Percentiles rank a stretch among this genome's conserved stretches.
phyloP scores from a whole-genome alignment of 2,888 invertebrate genomes.

The Herminia tarsipennalis region DNA sequence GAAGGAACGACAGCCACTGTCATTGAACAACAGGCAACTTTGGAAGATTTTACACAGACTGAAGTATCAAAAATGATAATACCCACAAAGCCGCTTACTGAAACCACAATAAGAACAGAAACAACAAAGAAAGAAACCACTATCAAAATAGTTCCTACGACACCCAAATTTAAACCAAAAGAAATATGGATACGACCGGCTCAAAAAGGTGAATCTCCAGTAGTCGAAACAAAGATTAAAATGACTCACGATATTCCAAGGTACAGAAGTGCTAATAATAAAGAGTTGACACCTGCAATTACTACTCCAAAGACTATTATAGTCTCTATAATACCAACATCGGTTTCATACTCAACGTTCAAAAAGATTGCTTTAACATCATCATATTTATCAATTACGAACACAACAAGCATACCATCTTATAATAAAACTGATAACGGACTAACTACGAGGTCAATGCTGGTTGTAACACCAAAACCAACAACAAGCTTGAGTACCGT shows the following conservation, averaged over 20 bases:
- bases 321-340: slow-evolving; percentile 81
- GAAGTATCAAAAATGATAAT: slow-evolving; percentile 25
- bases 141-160: slow-evolving; percentile 59
- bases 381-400: slow-evolving; percentile 55
- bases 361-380: slow-evolving; percentile 76
- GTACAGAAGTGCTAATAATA: slow-evolving; percentile 59
- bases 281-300: slow-evolving; percentile 52
- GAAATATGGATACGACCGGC: slow-evolving; percentile 82
- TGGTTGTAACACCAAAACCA: slow-evolving; percentile 48
- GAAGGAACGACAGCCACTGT: slow-evolving; percentile 2
- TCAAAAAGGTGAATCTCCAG: slow-evolving; percentile 77
- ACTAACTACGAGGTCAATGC: slow-evolving; percentile 62
- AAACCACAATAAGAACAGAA: slow-evolving; percentile 43
- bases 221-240: slow-evolving; percentile 64
- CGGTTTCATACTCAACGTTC: slow-evolving; percentile 75
- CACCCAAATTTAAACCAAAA: slow-evolving; percentile 75
- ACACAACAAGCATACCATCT: slow-evolving; percentile 44
- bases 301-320: slow-evolving; percentile 80
- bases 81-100: slow-evolving; percentile 28
- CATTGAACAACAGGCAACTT: slow-evolving; percentile 14
- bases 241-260: slow-evolving; percentile 56
- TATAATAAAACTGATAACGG: slow-evolving; percentile 54
- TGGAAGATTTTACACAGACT: slow-evolving; percentile 34
- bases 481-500: slow-evolving; percentile 40
- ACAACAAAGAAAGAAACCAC: slow-evolving; percentile 63